Evolutionary conservation across 2,797 vertebrate species (phyloP).

Genomic region (Syndactyla subalaris): DNA sequence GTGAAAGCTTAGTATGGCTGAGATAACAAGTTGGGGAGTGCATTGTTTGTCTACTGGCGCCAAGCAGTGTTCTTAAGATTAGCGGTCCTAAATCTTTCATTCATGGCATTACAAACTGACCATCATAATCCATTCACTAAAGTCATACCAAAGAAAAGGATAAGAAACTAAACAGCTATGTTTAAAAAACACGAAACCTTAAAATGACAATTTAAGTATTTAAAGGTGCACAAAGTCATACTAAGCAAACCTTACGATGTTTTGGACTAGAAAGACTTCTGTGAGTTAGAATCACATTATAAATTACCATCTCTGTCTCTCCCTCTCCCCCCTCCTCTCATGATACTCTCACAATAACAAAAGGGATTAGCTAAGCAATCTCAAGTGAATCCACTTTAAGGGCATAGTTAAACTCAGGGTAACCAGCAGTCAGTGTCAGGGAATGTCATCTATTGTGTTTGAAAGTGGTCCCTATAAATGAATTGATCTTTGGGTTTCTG

Average conservation of each 20-base stretch:
- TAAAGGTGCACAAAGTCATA: conserved; percentile 35
- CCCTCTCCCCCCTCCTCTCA: background rate
- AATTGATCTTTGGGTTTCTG: background rate
- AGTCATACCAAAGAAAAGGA: conserved; percentile 44
- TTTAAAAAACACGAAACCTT: conserved; percentile 44
- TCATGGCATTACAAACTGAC: conserved; percentile 76
- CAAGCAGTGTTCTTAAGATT: conserved; percentile 79
- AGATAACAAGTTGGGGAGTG: conserved; percentile 75
- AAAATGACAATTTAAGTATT: conserved; percentile 56
- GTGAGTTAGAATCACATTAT: background rate
- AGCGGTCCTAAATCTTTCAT: conserved; percentile 79
- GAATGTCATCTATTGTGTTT: background rate
- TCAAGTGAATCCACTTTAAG: conserved; percentile 42
- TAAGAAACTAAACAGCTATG: conserved; percentile 19
- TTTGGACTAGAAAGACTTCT: conserved; percentile 27
- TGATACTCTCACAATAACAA: background rate
- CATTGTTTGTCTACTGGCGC: conserved; percentile 82
- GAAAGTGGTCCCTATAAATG: background rate
- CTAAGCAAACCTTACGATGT: conserved; percentile 43
- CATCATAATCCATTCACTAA: conserved; percentile 68
- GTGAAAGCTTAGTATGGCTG: conserved; percentile 74
- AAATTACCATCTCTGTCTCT: background rate
- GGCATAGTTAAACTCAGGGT: background rate
- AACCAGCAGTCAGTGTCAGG: background rate
- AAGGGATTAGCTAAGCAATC: conserved; percentile 29